A percentile compares a stretch with the other conserved stretches of the same genome.
Conservation (phyloP, 64 coral and sea anemone species). For the Platygyra sinensis region DNA sequence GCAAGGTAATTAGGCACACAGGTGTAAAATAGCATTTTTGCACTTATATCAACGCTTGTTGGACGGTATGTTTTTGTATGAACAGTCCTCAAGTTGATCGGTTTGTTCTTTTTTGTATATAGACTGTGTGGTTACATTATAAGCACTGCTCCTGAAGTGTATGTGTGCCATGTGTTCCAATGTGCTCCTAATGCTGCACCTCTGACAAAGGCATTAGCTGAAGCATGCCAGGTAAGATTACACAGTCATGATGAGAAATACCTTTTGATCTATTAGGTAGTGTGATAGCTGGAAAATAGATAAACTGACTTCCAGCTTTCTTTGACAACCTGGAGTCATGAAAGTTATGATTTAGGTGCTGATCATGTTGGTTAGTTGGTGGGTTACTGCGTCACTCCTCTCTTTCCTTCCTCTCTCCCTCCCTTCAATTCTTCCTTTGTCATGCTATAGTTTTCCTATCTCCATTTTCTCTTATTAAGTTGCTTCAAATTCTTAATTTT, state of each 20-base stretch:
- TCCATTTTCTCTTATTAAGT: too few relatives aligned
- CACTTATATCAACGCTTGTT: too few relatives aligned
- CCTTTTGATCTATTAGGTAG: too few relatives aligned
- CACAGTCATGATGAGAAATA: not conserved
- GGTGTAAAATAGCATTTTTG: too few relatives aligned
- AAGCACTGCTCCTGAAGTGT: constrained; percentile 65
- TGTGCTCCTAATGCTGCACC: constrained; percentile 88
- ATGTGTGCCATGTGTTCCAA: constrained; percentile 88
- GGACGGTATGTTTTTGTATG: not conserved
- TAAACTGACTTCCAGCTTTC: too few relatives aligned
- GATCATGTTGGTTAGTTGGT: not conserved
- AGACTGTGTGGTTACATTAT: constrained; percentile 98
- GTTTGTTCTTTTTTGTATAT: not conserved
- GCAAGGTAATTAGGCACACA: too few relatives aligned
- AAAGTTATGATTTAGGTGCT: not conserved
- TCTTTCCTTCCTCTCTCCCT: not conserved
- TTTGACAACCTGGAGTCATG: too few relatives aligned
- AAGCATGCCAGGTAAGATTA: constrained; percentile 84
- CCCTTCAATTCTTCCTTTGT: not conserved
- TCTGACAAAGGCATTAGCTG: constrained; percentile 89
- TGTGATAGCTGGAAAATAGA: too few relatives aligned
- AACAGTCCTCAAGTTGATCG: not conserved
- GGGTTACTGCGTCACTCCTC: not conserved
- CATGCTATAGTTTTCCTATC: too few relatives aligned
- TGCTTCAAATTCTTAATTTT: too few relatives aligned